These are phyloP conservation scores for Brachionus rubens DNA, from an alignment of 1,140 invertebrate genomes.

Conservation along the genomic window DNA sequence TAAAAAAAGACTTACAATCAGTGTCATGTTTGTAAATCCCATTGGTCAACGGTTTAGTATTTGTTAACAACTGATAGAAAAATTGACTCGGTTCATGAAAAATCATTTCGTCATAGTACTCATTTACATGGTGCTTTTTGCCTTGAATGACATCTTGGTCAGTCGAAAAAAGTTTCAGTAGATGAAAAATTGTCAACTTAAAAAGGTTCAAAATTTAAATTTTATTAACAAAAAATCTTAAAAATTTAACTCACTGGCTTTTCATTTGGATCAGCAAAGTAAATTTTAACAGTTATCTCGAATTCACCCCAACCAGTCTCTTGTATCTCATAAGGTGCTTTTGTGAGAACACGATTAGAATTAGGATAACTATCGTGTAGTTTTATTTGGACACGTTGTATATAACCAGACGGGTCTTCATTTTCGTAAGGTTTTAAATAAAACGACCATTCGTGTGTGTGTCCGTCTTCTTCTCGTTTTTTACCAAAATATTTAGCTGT, in stretches of 20 bases:
- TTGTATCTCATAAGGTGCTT: constrained; percentile 92
- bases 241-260: neutral
- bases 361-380: constrained; percentile 95
- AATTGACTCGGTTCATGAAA: constrained; percentile 37
- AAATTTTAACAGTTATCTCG: constrained; percentile 96
- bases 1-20: constrained; percentile 25
- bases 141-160: constrained; percentile 4
- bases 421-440: constrained; percentile 86
- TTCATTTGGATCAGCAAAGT: constrained; percentile 77
- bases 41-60: neutral
- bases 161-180: constrained; percentile 38
- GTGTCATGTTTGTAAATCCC: constrained; percentile 19
- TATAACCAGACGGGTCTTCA: constrained; percentile 85
- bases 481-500: constrained; percentile 89
- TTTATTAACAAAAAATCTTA: neutral
- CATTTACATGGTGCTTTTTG: constrained; percentile 25
- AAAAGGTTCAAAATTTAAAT: neutral
- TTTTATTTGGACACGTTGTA: constrained; percentile 96
- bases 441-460: constrained; percentile 98
- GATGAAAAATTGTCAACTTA: constrained; percentile 45
- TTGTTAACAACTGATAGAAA: constrained; percentile 5
- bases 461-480: constrained; percentile 95
- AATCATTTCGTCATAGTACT: constrained; percentile 46
- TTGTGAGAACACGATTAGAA: constrained; percentile 81
- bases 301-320: constrained; percentile 99